phyloP scores from a whole-genome alignment of 2,797 vertebrate species.

The Mormyrops attenuatus region DNA sequence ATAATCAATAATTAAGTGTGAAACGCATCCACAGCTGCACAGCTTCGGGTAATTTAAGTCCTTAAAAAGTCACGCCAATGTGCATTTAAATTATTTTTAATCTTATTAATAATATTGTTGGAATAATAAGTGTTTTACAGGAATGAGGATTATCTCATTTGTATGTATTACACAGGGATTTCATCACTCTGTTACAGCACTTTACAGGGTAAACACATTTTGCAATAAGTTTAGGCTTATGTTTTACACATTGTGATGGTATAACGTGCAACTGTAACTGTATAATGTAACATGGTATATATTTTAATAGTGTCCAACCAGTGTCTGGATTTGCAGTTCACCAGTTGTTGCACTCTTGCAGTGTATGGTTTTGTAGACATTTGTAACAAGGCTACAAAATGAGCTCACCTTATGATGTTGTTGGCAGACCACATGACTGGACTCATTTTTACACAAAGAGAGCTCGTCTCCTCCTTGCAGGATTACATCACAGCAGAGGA shows the following conservation, averaged over 20 bases:
- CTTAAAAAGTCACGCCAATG: not conserved
- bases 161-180: not conserved
- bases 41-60: not conserved
- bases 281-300: not conserved
- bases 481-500: slow-evolving; percentile 23
- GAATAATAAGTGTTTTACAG: too few species aligned
- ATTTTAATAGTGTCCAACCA: not conserved
- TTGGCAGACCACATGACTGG: slow-evolving; percentile 36
- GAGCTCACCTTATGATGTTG: not conserved
- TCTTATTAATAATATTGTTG: not conserved
- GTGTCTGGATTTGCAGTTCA: not conserved
- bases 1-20: not conserved
- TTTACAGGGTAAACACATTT: not conserved
- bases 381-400: not conserved
- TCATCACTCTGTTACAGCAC: not conserved
- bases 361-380: not conserved
- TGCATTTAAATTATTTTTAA: not conserved
- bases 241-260: not conserved
- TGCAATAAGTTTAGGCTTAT: not conserved
- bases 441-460: slow-evolving; percentile 25
- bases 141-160: not conserved
- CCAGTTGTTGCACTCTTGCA: not conserved
- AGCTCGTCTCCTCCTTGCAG: slow-evolving; percentile 22
- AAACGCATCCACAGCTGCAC: not conserved
- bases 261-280: not conserved